phyloP scores from a whole-genome alignment of 2,888 invertebrate species.

The Eurytoma californica region DNA sequence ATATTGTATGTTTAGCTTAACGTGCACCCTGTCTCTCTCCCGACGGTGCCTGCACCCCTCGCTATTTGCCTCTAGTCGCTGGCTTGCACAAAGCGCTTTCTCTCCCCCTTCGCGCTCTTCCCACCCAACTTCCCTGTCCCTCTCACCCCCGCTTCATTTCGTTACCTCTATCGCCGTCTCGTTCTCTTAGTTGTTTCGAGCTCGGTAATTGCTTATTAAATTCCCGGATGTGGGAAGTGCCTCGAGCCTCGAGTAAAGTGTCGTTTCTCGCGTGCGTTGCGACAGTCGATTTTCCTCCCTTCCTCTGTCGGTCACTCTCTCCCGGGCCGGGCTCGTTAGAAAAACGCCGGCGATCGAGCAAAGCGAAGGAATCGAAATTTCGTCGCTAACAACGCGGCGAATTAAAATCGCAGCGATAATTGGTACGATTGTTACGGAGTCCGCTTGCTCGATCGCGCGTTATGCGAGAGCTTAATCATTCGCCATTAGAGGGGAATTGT shows the following conservation, averaged over 20 bases:
- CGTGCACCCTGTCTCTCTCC: constrained; percentile 1
- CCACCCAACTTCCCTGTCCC: too few relatives aligned
- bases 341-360: not conserved
- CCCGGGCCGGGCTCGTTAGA: not conserved
- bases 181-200: constrained; percentile 67
- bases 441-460: not conserved
- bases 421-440: constrained; percentile 10
- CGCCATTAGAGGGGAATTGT: constrained; percentile 53
- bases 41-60: not conserved
- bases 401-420: constrained; percentile 48
- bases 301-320: not conserved
- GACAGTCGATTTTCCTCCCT: not conserved
- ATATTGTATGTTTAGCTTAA: constrained; percentile 72
- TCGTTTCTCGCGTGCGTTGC: constrained; percentile 25
- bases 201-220: constrained; percentile 73
- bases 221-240: constrained; percentile 64
- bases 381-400: constrained; percentile 16
- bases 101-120: not conserved
- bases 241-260: constrained; percentile 49
- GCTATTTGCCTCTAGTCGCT: constrained; percentile 14
- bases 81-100: constrained; percentile 29
- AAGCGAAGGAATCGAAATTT: constrained; percentile 17
- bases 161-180: constrained; percentile 60
- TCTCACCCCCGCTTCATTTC: constrained; percentile 9
- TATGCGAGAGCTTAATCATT: constrained; percentile 52